Evolutionary conservation across 2,888 invertebrate species (phyloP), one percentile per base, ranked within the genome.

Genomic region (Cylindroiulus punctatus): DNA sequence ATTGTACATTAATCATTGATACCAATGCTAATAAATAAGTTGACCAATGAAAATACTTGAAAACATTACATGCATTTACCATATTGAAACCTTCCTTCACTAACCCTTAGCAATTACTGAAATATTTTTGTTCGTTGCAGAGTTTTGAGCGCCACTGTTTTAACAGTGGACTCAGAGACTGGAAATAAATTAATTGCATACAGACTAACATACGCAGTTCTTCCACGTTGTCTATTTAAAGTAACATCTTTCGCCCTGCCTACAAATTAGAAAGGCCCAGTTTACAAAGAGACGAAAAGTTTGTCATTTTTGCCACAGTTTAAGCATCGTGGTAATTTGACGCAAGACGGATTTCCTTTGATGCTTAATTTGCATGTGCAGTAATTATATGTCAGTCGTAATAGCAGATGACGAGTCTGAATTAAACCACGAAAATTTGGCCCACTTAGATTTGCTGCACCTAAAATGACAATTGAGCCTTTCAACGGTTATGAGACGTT

Each of bases 271-370:
- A 76, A 76, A 30, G 30, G 30, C 14, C 14, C 1, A 30, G 12
- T 22, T 12, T 30, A 30, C 22, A 10, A 22, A 22, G 22, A 76
- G 30, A 30, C 30, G 14, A 76, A 76, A 30, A 30, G 76, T 76
- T 76, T 30, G 22, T 26, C 8, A 76, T 76, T 30, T 76, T 52
- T 52, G 30, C 22, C 30, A 10, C 76, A 12, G 12, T 76, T 76
- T 30, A 76, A 30, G 22, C 26, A 76, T 22, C 30, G 22, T 26
- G 76, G 76, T 76, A 76, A 76, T 76, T 76, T 76, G 76, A 76
- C 30, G 17, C 76, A 30, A 76, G 76, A 76, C 76, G 76, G 76
- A 76, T 76, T 76, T 76, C 76, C 76, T 76, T 76, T 76, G 76
- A 76, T 26, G 76, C 76, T 76, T 76, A 76, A 76, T 76, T 76